Conservation (phyloP, 2,888 invertebrate genomes). For the Chironomus riparius region DNA sequence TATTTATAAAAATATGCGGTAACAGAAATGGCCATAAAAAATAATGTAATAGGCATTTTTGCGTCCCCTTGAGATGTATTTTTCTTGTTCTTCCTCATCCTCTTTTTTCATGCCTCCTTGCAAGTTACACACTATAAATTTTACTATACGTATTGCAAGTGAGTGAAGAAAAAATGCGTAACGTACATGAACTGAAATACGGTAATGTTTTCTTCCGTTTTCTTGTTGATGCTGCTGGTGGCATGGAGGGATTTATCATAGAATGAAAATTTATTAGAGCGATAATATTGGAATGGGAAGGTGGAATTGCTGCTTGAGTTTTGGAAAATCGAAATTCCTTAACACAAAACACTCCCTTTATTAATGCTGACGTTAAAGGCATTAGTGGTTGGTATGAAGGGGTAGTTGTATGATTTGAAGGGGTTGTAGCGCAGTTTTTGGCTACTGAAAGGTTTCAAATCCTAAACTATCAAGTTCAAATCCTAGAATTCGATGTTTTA, state of each 20-base stretch:
- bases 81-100: not conserved
- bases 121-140: no score
- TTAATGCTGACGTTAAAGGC: no score
- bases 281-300: constrained; percentile 10
- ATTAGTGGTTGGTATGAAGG: no score
- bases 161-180: not conserved
- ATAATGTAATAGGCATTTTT: constrained; percentile 22
- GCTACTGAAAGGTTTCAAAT: no score
- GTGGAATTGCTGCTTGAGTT: no score
- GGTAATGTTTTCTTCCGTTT: no score
- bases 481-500: no score
- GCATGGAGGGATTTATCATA: constrained; percentile 7
- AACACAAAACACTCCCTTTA: no score
- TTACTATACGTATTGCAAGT: not conserved
- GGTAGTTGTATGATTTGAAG: no score
- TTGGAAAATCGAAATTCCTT: no score
- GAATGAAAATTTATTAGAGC: constrained; percentile 22
- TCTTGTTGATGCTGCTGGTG: not conserved
- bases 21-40: constrained; percentile 23
- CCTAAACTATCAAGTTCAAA: no score
- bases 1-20: not conserved
- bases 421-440: no score
- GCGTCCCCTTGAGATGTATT: constrained; percentile 16
- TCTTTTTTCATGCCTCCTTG: not conserved
- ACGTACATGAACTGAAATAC: constrained; percentile 9